Evolutionary conservation across 2,797 vertebrate species (phyloP).

Genomic region (Hydrolagus colliei): DNA sequence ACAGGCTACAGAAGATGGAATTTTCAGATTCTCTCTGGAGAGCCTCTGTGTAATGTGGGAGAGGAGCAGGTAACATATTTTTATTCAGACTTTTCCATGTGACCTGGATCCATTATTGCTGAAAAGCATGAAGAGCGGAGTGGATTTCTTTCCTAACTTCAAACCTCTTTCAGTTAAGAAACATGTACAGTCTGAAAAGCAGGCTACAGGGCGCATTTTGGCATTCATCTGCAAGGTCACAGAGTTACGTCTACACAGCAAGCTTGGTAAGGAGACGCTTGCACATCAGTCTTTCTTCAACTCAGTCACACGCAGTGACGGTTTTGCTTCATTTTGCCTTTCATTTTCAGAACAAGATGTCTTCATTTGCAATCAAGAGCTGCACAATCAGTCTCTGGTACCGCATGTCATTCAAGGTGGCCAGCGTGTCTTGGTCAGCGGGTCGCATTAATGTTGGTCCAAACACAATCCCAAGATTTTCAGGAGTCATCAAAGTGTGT

Average conservation of each 20-base stretch:
- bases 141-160: neutral
- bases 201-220: slow-evolving; percentile 54
- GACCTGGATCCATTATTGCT: neutral
- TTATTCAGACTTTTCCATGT: neutral
- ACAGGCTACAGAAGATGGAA: no score
- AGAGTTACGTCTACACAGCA: slow-evolving; percentile 42
- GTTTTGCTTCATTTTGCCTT: slow-evolving; percentile 48
- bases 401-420: slow-evolving; percentile 92
- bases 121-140: neutral
- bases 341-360: slow-evolving; percentile 75
- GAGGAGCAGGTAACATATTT: neutral
- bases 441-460: slow-evolving; percentile 95
- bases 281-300: slow-evolving; percentile 46
- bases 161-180: neutral
- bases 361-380: slow-evolving; percentile 95
- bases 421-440: slow-evolving; percentile 84
- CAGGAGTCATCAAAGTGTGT: slow-evolving; percentile 94
- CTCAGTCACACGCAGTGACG: slow-evolving; percentile 47
- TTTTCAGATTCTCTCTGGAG: neutral
- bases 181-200: slow-evolving; percentile 63
- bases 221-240: slow-evolving; percentile 48
- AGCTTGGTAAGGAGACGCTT: slow-evolving; percentile 47
- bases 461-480: slow-evolving; percentile 94
- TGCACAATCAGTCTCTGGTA: slow-evolving; percentile 94
- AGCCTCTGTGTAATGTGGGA: slow-evolving; percentile 2